These are phyloP conservation scores for Patella pellucida DNA, from an alignment of 2,888 invertebrate species.

Conservation along the genomic window DNA sequence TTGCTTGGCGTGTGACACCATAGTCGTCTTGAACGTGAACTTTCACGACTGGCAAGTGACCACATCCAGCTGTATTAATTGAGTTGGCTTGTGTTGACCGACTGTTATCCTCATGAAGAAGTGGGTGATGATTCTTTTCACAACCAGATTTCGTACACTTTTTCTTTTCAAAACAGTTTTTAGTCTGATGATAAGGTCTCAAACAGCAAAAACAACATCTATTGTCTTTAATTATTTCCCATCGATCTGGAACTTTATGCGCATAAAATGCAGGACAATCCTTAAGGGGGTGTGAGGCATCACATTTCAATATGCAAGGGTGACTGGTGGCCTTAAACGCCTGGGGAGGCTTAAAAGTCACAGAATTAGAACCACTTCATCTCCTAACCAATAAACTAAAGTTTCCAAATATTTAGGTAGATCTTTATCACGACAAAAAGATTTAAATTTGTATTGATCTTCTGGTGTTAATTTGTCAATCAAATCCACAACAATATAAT, in stretches of 20 bases:
- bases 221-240: background rate
- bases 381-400: background rate
- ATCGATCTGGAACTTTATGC: background rate
- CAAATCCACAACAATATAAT: slow-evolving; percentile 1
- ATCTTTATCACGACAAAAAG: background rate
- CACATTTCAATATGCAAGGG: background rate
- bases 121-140: too few species aligned
- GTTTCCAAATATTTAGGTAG: background rate
- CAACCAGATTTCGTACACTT: too few species aligned
- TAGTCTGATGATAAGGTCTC: background rate
- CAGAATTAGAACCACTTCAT: background rate
- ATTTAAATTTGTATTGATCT: slow-evolving; percentile 5
- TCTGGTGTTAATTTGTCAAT: background rate
- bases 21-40: too few species aligned
- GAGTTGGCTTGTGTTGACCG: too few species aligned
- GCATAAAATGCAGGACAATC: background rate
- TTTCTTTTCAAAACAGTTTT: background rate
- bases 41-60: too few species aligned
- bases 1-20: too few species aligned
- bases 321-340: too few species aligned
- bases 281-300: background rate
- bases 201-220: background rate
- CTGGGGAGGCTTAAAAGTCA: too few species aligned
- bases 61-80: too few species aligned
- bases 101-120: too few species aligned